These are phyloP conservation scores for Takifugu ocellatus DNA, from an alignment of 2,797 vertebrate species.

Conservation along the genomic window DNA sequence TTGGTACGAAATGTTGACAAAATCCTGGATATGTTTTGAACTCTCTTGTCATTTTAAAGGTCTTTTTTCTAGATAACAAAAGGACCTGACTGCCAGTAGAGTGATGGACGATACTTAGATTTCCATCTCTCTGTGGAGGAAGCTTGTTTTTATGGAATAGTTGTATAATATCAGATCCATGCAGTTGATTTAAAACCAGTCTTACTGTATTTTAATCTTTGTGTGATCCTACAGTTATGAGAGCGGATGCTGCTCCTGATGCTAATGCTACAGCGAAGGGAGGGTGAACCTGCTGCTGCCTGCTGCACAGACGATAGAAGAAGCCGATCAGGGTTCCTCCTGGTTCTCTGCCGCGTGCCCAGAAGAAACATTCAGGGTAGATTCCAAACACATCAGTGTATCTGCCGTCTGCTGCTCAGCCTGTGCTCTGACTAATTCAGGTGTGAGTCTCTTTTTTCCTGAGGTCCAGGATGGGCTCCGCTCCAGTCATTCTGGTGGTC, in stretches of 20 bases:
- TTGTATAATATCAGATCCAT: background rate
- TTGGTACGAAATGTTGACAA: background rate
- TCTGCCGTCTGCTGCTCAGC: too few relatives aligned
- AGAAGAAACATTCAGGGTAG: too few relatives aligned
- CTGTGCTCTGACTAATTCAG: too few relatives aligned
- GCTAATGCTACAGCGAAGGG: background rate
- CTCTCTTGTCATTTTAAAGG: too few relatives aligned
- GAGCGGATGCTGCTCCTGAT: background rate
- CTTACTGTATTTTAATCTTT: too few relatives aligned
- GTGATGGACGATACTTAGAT: too few relatives aligned
- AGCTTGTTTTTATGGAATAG: background rate
- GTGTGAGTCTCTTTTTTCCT: slow-evolving; percentile 52
- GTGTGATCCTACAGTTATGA: too few relatives aligned
- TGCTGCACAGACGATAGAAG: background rate
- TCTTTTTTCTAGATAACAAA: too few relatives aligned
- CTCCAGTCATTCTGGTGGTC: slow-evolving; percentile 52
- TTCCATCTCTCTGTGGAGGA: too few relatives aligned
- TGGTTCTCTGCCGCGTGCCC: slow-evolving; percentile 38
- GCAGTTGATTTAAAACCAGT: too few relatives aligned
- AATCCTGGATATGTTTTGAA: background rate
- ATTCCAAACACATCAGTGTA: too few relatives aligned
- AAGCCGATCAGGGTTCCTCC: slow-evolving; percentile 31
- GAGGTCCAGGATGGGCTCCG: slow-evolving; percentile 40
- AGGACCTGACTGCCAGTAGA: too few relatives aligned
- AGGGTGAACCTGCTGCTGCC: background rate